These are phyloP conservation scores for Portevinia maculata DNA, from an alignment of 2,888 invertebrate genomes.

Conservation along the genomic window DNA sequence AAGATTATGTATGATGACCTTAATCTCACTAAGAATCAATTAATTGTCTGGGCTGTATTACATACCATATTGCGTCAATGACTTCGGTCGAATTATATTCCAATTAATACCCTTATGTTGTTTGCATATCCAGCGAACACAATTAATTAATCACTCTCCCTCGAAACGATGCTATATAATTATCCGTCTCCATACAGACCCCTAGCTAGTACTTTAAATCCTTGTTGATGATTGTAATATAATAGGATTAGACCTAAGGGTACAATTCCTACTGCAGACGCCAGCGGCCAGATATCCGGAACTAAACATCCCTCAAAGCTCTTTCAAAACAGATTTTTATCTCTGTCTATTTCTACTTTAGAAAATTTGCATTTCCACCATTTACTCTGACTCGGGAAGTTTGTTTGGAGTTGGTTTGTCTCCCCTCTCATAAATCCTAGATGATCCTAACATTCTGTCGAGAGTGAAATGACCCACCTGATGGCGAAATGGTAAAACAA, in stretches of 20 bases:
- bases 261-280: constrained; percentile 10
- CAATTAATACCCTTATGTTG: background rate
- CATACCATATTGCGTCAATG: constrained; percentile 15
- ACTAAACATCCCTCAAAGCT: constrained; percentile 42
- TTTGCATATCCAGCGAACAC: background rate
- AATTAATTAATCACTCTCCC: constrained; percentile 25
- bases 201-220: constrained; percentile 25
- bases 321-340: constrained; percentile 40
- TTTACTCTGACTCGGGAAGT: background rate
- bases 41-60: constrained; percentile 6
- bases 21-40: constrained; percentile 13
- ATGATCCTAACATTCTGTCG: constrained; percentile 4
- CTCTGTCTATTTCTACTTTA: background rate
- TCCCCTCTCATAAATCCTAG: constrained; percentile 12
- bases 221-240: constrained; percentile 56
- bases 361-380: constrained; percentile 52
- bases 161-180: constrained; percentile 39
- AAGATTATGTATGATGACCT: too few species aligned
- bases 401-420: background rate
- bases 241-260: constrained; percentile 49
- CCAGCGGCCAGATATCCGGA: constrained; percentile 19
- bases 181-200: background rate
- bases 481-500: constrained; percentile 14
- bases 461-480: constrained; percentile 33
- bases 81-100: background rate